Percentiles rank a stretch among this genome's conserved stretches.
phyloP scores from a whole-genome alignment of 2,888 invertebrate genomes.

The Lymantria monacha region DNA sequence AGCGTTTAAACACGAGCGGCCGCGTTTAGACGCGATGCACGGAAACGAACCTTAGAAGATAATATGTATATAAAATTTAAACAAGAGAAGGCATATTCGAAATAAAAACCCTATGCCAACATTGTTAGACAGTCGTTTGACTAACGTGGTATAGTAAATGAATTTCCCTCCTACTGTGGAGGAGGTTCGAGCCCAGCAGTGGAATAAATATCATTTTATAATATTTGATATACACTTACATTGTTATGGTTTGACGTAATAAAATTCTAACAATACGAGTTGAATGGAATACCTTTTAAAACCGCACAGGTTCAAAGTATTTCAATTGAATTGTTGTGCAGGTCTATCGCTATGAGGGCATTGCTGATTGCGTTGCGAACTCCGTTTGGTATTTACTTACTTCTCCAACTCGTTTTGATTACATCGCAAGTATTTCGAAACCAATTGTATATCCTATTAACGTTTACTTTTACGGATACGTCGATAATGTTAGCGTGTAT shows the following conservation, averaged over 20 bases:
- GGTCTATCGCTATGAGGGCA: conserved; percentile 5
- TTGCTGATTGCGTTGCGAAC: conserved; percentile 3
- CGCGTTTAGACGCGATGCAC: too few relatives aligned
- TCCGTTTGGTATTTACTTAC: conserved; percentile 8
- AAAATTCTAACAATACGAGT: neutral
- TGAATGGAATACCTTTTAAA: neutral
- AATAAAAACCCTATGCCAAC: too few relatives aligned
- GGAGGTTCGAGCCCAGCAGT: too few relatives aligned
- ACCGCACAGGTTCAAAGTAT: conserved; percentile 27
- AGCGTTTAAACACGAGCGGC: too few relatives aligned
- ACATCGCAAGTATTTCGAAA: neutral
- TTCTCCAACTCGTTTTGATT: neutral
- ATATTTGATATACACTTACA: too few relatives aligned
- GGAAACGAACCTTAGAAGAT: too few relatives aligned
- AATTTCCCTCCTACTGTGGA: too few relatives aligned
- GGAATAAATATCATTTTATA: too few relatives aligned
- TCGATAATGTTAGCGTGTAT: neutral
- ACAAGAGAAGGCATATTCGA: too few relatives aligned
- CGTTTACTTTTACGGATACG: neutral
- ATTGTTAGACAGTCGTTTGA: too few relatives aligned
- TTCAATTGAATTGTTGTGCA: conserved; percentile 27
- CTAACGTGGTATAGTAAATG: too few relatives aligned
- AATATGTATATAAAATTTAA: too few relatives aligned
- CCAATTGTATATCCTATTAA: neutral
- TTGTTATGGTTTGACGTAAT: neutral